Conservation (phyloP, 2,113 vertebrate species). For the Nettapus auritus region DNA sequence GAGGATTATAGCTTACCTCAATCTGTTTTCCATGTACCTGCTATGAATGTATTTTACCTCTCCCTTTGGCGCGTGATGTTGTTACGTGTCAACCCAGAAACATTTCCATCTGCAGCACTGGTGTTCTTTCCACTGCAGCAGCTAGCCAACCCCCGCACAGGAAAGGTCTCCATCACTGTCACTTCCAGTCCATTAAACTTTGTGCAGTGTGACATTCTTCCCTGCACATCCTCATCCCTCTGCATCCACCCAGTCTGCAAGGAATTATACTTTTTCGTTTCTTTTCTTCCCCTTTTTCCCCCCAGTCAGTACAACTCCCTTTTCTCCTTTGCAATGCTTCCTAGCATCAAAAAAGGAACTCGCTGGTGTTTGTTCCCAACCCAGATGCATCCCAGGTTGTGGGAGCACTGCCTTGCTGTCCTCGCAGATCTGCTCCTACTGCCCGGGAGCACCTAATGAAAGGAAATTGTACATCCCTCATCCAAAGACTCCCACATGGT, state of each 20-base stretch:
- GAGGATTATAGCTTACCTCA: neutral
- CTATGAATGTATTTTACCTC: neutral
- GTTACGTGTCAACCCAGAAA: neutral
- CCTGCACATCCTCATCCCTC: neutral
- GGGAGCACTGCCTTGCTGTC: neutral
- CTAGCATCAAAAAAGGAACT: accelerated
- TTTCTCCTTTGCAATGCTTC: neutral
- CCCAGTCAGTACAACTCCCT: accelerated
- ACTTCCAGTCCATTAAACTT: neutral
- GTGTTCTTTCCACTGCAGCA: neutral
- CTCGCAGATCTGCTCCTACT: neutral
- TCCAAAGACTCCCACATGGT: neutral
- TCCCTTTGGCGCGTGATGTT: neutral
- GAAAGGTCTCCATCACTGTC: neutral
- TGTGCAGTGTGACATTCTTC: neutral
- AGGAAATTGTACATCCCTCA: neutral
- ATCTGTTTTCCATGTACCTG: neutral
- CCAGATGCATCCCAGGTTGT: neutral
- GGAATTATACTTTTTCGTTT: neutral
- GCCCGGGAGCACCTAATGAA: neutral
- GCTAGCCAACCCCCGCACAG: neutral
- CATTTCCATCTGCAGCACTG: neutral
- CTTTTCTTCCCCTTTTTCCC: neutral
- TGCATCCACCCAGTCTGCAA: neutral
- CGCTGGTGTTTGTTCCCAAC: neutral